phyloP scores from a whole-genome alignment of 2,888 invertebrate species.

The Oscheius myriophilus region DNA sequence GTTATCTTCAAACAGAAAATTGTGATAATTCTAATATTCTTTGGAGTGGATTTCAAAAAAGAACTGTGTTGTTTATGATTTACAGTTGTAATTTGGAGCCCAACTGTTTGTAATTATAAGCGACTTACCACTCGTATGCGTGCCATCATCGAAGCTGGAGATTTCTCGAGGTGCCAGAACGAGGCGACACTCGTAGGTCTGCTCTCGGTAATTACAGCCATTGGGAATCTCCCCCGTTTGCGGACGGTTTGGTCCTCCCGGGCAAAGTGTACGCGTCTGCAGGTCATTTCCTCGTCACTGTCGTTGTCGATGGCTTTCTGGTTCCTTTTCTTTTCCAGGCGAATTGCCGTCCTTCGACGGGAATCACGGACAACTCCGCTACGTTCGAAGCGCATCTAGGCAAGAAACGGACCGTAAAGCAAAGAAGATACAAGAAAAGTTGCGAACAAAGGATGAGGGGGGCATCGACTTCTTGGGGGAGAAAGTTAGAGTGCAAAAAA shows the following conservation, averaged over 20 bases:
- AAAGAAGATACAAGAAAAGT: constrained; percentile 5
- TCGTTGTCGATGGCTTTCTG: constrained; percentile 11
- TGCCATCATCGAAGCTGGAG: too few relatives aligned
- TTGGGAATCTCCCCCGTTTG: constrained; percentile 23
- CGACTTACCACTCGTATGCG: too few relatives aligned
- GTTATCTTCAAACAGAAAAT: too few relatives aligned
- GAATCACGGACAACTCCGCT: constrained; percentile 18
- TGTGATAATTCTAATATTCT: too few relatives aligned
- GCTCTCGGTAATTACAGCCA: constrained; percentile 25
- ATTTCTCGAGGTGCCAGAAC: too few relatives aligned
- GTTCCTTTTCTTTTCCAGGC: constrained; percentile 18
- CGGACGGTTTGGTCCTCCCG: constrained; percentile 1
- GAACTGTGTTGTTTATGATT: too few relatives aligned
- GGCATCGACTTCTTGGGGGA: too few relatives aligned
- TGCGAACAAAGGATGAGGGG: constrained; percentile 9
- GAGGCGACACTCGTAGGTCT: constrained; percentile 11
- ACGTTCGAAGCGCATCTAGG: constrained; percentile 18
- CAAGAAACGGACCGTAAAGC: background rate
- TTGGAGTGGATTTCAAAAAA: too few relatives aligned
- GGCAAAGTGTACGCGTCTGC: constrained; percentile 24
- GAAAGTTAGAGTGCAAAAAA: too few relatives aligned
- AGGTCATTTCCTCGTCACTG: constrained; percentile 4
- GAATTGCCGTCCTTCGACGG: constrained; percentile 8
- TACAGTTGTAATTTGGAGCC: too few relatives aligned
- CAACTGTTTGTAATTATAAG: too few relatives aligned